Percentiles rank a stretch among this genome's conserved stretches.
Conservation (phyloP, 37 sponge, comb jelly and placozoan species). For the Agelas oroides region DNA sequence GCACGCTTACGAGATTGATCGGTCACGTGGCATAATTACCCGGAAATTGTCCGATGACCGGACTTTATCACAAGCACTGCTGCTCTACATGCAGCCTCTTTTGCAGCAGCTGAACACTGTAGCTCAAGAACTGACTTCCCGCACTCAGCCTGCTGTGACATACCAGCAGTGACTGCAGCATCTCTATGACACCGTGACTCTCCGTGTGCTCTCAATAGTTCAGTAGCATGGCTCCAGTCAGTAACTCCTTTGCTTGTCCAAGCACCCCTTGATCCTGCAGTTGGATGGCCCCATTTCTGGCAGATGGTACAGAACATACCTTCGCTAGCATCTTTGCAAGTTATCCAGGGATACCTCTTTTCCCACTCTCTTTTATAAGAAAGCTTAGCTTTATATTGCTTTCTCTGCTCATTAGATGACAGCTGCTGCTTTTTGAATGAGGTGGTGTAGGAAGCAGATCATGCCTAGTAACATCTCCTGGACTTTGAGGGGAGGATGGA, state of each 20-base stretch:
- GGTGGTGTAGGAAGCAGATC: no score
- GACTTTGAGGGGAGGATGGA: no score
- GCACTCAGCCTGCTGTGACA: not conserved
- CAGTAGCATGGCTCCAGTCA: slow-evolving; percentile 9
- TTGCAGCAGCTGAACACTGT: not conserved
- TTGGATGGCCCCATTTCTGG: not conserved
- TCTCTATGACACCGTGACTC: not conserved
- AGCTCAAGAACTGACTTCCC: not conserved
- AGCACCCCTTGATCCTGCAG: not conserved
- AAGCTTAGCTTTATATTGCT: not conserved
- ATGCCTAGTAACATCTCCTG: no score
- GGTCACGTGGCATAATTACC: no score
- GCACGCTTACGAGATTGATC: no score
- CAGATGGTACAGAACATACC: slow-evolving; percentile 1
- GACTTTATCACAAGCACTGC: no score
- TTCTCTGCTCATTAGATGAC: no score
- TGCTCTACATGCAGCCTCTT: not conserved
- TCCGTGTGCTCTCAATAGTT: not conserved
- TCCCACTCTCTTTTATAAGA: not conserved
- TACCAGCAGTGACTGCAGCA: not conserved
- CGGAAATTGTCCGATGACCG: no score
- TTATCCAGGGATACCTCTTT: not conserved
- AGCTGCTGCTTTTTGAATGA: no score
- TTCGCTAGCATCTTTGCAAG: not conserved
- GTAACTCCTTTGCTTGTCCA: not conserved